Base-by-base conservation (phyloP, 2,113 vertebrate species). In the Parotia lawesii region DNA sequence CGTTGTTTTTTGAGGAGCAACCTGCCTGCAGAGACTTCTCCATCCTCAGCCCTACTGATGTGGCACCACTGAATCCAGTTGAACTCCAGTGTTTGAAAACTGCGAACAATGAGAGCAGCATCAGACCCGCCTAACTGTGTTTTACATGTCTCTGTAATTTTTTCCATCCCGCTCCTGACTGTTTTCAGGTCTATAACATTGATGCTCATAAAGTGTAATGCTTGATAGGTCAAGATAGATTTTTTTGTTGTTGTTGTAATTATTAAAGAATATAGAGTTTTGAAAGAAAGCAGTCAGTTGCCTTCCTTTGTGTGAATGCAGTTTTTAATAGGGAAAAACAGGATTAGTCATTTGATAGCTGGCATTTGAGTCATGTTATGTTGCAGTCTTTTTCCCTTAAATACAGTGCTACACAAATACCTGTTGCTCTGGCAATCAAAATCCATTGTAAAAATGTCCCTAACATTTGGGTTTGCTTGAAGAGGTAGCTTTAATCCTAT, bases 301-400 rank as follows among this genome's bases (percentile, higher is more conserved):
- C 38, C 18, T 92, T 73, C 42, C 38, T 67, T 81, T 75, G 25
- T 71, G 22, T 15, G 3, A 86, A 61, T 53, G 42, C 0, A 0
- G 1, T 15, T 89, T 93, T 93, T 85, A 42, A 38, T 31, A 42
- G 24, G 38, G 40, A 37, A 94, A 93, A 85, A 24, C 29, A 85
- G 40, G 22, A 87, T 89, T 92, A 93, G 86, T 92, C 40, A 72
- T 84, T 74, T 61, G 44, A 77, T 78, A 80, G 37, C 35, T 93
- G 83, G 74, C 35, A 47, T 66, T 93, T 83, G 47, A 90, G 28
- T 42, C 19, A 5, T 73, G 25, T 44, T 90, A 11, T 57, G 31
- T 86, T 88, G 56, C 48, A 81, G 38, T 58, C 1, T 86, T 95
- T 94, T 86, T 77, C 65, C 22, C 28, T 88, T 80, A 81, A 74